Conservation (phyloP, 2,113 vertebrate genomes). For the Motacilla alba region DNA sequence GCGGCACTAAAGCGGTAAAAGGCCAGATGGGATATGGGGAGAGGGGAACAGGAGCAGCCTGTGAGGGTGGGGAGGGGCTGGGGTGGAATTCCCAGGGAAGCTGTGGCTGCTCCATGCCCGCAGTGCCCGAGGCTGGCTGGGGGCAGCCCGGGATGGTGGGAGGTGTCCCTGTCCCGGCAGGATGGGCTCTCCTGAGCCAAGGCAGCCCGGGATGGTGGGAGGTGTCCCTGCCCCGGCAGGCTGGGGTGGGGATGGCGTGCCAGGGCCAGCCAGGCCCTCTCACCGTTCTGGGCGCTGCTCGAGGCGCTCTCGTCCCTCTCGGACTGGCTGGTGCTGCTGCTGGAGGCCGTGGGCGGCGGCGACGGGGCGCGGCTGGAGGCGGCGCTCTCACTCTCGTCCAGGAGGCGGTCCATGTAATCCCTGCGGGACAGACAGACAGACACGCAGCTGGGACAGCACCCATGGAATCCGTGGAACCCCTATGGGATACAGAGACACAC, state of each 20-base stretch:
- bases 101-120: background rate
- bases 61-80: accelerated
- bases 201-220: too few species aligned
- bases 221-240: too few species aligned
- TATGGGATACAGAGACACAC: background rate
- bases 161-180: too few species aligned
- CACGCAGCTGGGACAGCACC: too few species aligned
- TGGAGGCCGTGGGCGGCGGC: conserved; percentile 86
- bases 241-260: accelerated
- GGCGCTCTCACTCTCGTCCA: conserved; percentile 90
- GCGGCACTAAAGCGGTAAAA: accelerated
- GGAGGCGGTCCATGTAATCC: conserved; percentile 90
- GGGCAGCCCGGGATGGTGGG: too few species aligned
- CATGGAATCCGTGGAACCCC: background rate
- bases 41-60: background rate
- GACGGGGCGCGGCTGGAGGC: conserved; percentile 86
- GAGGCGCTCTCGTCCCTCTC: conserved; percentile 82
- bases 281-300: conserved; percentile 85
- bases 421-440: background rate
- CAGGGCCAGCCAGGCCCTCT: background rate
- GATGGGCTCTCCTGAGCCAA: too few species aligned
- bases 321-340: conserved; percentile 87
- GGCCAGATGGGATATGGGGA: background rate
- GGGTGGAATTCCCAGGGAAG: accelerated
- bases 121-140: background rate